Base-by-base conservation (phyloP, 1,140 invertebrate species). In the Agrilus planipennis region DNA sequence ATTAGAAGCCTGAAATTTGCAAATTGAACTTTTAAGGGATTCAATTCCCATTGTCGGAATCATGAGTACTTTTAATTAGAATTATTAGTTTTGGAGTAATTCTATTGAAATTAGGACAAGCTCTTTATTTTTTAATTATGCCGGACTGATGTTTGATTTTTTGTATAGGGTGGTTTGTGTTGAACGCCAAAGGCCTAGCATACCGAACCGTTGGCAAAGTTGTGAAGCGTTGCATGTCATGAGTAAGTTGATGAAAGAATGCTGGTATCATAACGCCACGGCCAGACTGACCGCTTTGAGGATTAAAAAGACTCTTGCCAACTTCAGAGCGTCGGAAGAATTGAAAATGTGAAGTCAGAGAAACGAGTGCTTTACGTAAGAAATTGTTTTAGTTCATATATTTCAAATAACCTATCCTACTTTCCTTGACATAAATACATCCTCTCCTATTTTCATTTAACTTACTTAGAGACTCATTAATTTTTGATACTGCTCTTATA, bases 181-280 rank as follows among this genome's bases (percentile, higher is more conserved):
- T 11, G 85, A 94, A 51, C 74, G 78, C 53, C 74, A 84, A 50
- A 72, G 92, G 42, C 92, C 92, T 1, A 81, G 76, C 34, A 84
- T 94, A 50, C 87, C 88, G 11, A 89, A 89, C 61, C 71, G 85
- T 55, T 96, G 91, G 91, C 79, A 84, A 50, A 71, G 75, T 34
- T 75, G 73, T 57, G 75, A 77, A 54, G 79, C 87, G 30, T 65
- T 94, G 32, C 78, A 82, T 47, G 77, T 83, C 18, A 86, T 96
- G 76, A 83, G 84, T n/a, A 90, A 93, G 61, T 73, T 97, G 39
- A 96, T 97, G 91, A 90, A 89, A 54, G 92, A 96, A 63, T 95
- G 92, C 61, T 96, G 92, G 91, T 91, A 92, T 58, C 84, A 90
- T 41, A 92, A 93, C 58, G 86, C 92, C 7, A 85, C 86, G 16